Evolutionary conservation across 2,797 vertebrate genomes (phyloP).

Genomic region (Myotis pilosus): DNA sequence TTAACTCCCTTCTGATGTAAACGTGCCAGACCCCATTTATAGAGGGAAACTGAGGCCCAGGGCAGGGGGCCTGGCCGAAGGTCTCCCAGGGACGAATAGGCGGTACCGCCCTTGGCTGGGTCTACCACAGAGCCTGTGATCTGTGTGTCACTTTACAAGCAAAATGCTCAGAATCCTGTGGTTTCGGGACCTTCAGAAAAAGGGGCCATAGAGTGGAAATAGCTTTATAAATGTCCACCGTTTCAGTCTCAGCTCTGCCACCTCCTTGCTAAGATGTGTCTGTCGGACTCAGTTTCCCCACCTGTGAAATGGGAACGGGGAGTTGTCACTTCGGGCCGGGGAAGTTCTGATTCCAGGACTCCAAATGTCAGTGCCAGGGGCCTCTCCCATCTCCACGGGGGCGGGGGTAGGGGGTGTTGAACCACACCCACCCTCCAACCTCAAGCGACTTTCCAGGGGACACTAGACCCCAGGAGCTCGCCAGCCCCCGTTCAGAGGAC

Average conservation of each 20-base stretch:
- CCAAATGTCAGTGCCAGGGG: rapidly evolving
- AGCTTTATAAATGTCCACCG: not conserved
- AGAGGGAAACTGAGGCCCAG: not conserved
- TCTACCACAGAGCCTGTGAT: too few species aligned
- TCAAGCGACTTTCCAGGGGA: not conserved
- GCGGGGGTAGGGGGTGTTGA: not conserved
- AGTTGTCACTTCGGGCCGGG: not conserved
- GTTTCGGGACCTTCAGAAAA: not conserved
- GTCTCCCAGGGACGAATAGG: not conserved
- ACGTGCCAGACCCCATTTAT: rapidly evolving
- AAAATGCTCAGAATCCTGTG: not conserved
- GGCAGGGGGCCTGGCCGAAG: not conserved
- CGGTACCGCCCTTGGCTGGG: rapidly evolving
- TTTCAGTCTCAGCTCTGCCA: not conserved
- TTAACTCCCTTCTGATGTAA: not conserved
- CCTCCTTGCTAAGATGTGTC: not conserved
- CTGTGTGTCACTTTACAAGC: not conserved
- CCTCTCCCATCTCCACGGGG: not conserved
- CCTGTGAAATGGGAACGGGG: not conserved
- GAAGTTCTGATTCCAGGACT: not conserved
- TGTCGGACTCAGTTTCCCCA: conserved; percentile 15
- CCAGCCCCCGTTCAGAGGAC: conserved; percentile 64
- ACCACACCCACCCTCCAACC: not conserved
- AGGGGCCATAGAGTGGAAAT: not conserved
- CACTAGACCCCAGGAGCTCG: not conserved